phyloP scores from a whole-genome alignment of 2,888 invertebrate genomes.

The Euplexia lucipara region DNA sequence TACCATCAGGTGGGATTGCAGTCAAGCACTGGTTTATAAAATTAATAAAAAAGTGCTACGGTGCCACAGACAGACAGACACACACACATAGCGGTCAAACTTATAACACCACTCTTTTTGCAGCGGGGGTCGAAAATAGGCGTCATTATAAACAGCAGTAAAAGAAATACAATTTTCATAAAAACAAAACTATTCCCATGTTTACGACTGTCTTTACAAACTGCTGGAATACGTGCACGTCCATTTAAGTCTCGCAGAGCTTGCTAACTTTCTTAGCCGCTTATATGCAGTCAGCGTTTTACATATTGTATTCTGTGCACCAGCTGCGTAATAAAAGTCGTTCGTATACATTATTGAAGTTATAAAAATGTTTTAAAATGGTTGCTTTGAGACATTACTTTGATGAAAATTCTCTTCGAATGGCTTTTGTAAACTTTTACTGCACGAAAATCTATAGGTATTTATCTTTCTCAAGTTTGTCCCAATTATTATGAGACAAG shows the following conservation, averaged over 20 bases:
- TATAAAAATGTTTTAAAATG: conserved; percentile 26
- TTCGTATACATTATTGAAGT: conserved; percentile 39
- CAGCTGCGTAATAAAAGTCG: conserved; percentile 44
- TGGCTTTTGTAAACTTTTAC: too few relatives aligned
- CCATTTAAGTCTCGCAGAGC: conserved; percentile 38
- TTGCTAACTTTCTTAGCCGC: conserved; percentile 43
- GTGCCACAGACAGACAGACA: too few relatives aligned
- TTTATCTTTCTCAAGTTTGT: too few relatives aligned
- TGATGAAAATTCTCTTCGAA: not conserved
- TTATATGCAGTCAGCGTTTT: conserved; percentile 55
- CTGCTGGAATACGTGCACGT: conserved; percentile 35
- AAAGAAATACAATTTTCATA: conserved; percentile 8
- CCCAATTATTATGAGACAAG: too few relatives aligned
- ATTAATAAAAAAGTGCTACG: too few relatives aligned
- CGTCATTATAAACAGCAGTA: not conserved
- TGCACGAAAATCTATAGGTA: too few relatives aligned
- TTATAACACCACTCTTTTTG: too few relatives aligned
- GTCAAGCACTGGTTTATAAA: too few relatives aligned
- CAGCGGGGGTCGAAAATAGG: too few relatives aligned
- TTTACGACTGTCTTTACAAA: conserved; percentile 41
- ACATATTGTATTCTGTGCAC: conserved; percentile 51
- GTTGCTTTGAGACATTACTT: not conserved
- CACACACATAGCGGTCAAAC: too few relatives aligned
- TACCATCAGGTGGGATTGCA: too few relatives aligned
- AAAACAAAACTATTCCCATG: conserved; percentile 25